Evolutionary conservation across 2,113 vertebrate genomes (phyloP).

Genomic region (Spheniscus mendiculus): DNA sequence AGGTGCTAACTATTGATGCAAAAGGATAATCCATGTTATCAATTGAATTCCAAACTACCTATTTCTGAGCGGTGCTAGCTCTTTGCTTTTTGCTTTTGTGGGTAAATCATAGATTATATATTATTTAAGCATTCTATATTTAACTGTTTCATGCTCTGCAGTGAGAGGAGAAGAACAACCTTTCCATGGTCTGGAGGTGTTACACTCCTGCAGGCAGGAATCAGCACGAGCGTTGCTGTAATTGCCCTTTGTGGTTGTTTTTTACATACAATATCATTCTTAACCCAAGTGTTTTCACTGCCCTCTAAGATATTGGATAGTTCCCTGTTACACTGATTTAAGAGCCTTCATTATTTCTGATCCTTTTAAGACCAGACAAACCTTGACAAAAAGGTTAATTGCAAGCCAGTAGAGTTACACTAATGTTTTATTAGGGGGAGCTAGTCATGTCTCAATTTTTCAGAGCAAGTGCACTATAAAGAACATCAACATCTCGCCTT

Average conservation of each 20-base stretch:
- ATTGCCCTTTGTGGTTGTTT: conserved; percentile 31
- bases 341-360: conserved; percentile 67
- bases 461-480: conserved; percentile 56
- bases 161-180: background rate
- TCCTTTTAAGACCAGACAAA: conserved; percentile 65
- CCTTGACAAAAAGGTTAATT: conserved; percentile 76
- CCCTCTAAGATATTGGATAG: conserved; percentile 37
- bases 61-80: background rate
- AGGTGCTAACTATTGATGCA: background rate
- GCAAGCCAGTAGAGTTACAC: conserved; percentile 57
- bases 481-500: conserved; percentile 32
- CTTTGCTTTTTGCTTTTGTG: background rate
- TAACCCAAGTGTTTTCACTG: conserved; percentile 59
- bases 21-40: background rate
- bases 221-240: conserved; percentile 6
- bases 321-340: conserved; percentile 63
- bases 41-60: background rate
- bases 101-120: background rate
- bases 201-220: background rate
- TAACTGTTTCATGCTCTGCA: background rate
- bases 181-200: background rate
- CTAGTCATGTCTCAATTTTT: conserved; percentile 45
- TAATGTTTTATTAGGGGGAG: conserved; percentile 73
- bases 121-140: background rate
- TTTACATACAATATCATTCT: conserved; percentile 18